Percentiles rank a stretch among this genome's conserved stretches.
phyloP scores from a whole-genome alignment of 2,113 vertebrate species.

The Pelusios castaneus region DNA sequence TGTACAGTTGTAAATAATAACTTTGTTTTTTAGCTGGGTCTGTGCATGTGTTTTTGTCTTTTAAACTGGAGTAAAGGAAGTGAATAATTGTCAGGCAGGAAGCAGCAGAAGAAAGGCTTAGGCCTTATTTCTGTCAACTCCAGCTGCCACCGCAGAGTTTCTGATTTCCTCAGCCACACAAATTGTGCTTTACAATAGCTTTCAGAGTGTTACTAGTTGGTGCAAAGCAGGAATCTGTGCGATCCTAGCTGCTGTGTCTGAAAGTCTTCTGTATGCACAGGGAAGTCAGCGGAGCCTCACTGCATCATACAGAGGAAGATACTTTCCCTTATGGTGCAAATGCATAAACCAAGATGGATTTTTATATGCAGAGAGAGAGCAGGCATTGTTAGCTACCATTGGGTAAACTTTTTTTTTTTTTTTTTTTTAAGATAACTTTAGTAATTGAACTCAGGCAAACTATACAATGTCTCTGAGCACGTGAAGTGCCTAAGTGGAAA shows the following conservation, averaged over 20 bases:
- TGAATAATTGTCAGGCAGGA: neutral
- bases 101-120: rapidly evolving
- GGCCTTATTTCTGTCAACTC: rapidly evolving
- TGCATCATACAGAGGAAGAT: rapidly evolving
- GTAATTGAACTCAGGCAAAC: too few relatives aligned
- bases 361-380: neutral
- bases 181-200: rapidly evolving
- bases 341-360: rapidly evolving
- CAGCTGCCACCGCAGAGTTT: rapidly evolving
- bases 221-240: rapidly evolving
- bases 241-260: neutral
- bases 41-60: neutral
- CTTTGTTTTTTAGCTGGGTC: neutral
- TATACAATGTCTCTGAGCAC: neutral
- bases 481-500: rapidly evolving
- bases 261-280: rapidly evolving
- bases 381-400: rapidly evolving
- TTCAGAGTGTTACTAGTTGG: neutral
- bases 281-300: rapidly evolving
- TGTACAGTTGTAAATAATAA: conserved; percentile 39
- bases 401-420: neutral
- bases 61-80: rapidly evolving
- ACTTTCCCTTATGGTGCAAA: rapidly evolving
- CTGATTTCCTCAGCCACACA: rapidly evolving
- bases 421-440: too few relatives aligned